Evolutionary conservation across 2,797 vertebrate species (phyloP).

Genomic region (Petrocephalus schoutedeni): DNA sequence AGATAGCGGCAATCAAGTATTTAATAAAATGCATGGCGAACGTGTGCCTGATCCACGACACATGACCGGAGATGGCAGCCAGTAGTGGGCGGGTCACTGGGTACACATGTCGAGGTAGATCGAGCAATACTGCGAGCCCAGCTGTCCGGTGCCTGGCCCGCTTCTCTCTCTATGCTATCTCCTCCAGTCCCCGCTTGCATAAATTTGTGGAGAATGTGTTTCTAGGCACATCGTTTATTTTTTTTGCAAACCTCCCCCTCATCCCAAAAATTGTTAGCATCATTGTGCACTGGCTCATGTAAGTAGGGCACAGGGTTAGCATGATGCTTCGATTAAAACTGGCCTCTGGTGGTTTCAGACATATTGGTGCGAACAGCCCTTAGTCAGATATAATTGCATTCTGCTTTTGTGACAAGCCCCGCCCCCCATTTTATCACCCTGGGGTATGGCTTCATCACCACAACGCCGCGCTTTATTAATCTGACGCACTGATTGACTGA

Average conservation of each 20-base stretch:
- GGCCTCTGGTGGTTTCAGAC: background rate
- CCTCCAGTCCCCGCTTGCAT: background rate
- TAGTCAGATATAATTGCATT: slow-evolving; percentile 4
- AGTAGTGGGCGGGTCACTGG: background rate
- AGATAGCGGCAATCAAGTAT: background rate
- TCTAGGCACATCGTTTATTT: background rate
- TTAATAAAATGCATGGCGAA: background rate
- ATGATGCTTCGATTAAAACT: slow-evolving; percentile 15
- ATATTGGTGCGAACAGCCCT: background rate
- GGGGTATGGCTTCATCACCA: background rate
- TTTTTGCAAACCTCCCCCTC: background rate
- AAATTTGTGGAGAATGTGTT: background rate
- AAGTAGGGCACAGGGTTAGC: background rate
- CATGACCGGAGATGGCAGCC: background rate
- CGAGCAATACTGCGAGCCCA: background rate
- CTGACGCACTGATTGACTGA: slow-evolving; percentile 6
- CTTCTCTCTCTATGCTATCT: background rate
- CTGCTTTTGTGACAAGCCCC: background rate
- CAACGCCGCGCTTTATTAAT: background rate
- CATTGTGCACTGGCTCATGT: background rate
- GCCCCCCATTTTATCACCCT: background rate
- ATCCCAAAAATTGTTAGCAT: background rate
- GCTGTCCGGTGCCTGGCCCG: background rate
- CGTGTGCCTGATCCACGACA: background rate
- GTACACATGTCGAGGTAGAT: background rate